Base-by-base conservation (phyloP, 2,113 vertebrate species). In the Labeo rohita region DNA sequence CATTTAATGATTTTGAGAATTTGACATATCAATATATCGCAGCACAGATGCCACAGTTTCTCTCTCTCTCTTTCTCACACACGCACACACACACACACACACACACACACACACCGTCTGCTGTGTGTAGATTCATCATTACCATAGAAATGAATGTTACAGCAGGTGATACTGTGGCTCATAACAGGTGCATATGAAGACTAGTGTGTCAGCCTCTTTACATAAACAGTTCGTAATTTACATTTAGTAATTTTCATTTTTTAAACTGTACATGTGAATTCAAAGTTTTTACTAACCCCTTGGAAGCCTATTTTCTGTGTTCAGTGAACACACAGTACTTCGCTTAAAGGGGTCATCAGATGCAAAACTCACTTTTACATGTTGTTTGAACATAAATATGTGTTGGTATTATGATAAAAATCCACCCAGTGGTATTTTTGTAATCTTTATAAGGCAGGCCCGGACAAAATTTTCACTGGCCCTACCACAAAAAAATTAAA, bases 151-250 rank as follows among this genome's bases (percentile, higher is more conserved):
- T 76, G 0, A 76, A 52, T 76, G 49, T 28, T 76, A 50, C 21
- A 76, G 49, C 74, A 52, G 74, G 74, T 52, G 49, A 76, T 52
- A 23, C 7, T 52, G 47, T n/a, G 13, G 15, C 66, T 70, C 15
- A 76, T n/a, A n/a, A 76, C 13, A 50, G n/a, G 21, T 16, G 7
- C 74, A 76, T 76, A 76, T 52, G n/a, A 76, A 52, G 45, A 23
- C 3, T 13, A 12, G 73, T 28, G 47, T 28, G 23, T 47, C 70
- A 47, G 43, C 0, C 10, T 73, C 18, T n/a, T 45, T 39, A 73
- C 39, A 11, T 73, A 12, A 45, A n/a, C 43, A 73, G n/a, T 73
- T n/a, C 2, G 43, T 39, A 47, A 73, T 47, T 47, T 45, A n/a
- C 70, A 47, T 45, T 45, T 73, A 45, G 4, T 43, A 73, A 45